Conservation (phyloP, 2,797 vertebrate genomes). For the Tenualosa ilisha region DNA sequence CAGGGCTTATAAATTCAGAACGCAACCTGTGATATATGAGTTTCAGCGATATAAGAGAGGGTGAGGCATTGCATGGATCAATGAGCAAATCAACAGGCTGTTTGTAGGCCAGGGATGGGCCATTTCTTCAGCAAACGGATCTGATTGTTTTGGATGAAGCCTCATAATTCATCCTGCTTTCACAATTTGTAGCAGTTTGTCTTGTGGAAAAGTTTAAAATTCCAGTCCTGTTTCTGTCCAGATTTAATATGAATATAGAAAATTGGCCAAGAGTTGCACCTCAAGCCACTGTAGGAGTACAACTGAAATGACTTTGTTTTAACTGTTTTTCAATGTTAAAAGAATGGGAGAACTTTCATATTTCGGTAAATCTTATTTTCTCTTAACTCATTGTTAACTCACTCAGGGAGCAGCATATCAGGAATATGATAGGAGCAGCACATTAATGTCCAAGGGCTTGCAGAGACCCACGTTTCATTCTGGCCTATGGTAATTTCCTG, state of each 20-base stretch:
- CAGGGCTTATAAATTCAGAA: slow-evolving; percentile 44
- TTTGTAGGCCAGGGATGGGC: slow-evolving; percentile 33
- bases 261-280: background rate
- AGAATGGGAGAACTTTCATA: background rate
- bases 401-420: too few species aligned
- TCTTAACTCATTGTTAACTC: too few species aligned
- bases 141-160: slow-evolving; percentile 27
- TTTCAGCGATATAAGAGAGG: slow-evolving; percentile 60
- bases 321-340: background rate
- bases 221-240: background rate
- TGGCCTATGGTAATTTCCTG: too few species aligned
- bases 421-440: too few species aligned
- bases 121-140: slow-evolving; percentile 59
- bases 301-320: background rate
- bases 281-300: background rate
- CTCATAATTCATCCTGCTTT: background rate
- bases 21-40: slow-evolving; percentile 65
- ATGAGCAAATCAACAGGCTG: slow-evolving; percentile 62
- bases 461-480: too few species aligned
- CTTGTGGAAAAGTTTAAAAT: background rate
- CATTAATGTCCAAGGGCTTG: too few species aligned
- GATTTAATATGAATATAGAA: background rate
- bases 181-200: background rate
- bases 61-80: slow-evolving; percentile 67
- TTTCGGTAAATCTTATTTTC: too few species aligned